These are phyloP conservation scores for Drosophila pseudotalamancana DNA, from an alignment of 2,888 invertebrate genomes.

Conservation along the genomic window DNA sequence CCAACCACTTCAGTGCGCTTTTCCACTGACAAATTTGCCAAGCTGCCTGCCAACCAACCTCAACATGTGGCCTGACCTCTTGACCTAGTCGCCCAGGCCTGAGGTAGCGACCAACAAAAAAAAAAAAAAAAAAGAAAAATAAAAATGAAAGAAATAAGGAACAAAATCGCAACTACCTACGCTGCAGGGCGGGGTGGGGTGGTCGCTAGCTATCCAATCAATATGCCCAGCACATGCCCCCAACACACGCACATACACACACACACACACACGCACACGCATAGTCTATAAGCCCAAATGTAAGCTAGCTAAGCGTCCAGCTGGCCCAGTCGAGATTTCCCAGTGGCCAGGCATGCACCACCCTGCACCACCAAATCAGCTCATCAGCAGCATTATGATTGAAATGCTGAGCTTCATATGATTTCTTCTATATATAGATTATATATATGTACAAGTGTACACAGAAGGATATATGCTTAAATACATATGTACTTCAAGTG, in stretches of 20 bases:
- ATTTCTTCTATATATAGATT: constrained; percentile 26
- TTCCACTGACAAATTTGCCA: constrained; percentile 53
- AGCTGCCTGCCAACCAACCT: constrained; percentile 2
- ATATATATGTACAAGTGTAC: background rate
- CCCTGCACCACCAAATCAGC: background rate
- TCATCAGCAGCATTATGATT: constrained; percentile 56
- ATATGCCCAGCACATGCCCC: constrained; percentile 39
- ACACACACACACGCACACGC: background rate
- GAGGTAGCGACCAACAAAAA: background rate
- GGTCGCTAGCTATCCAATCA: constrained; percentile 46
- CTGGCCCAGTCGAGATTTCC: background rate
- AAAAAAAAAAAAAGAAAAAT: background rate
- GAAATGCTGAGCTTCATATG: constrained; percentile 59
- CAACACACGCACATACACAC: background rate
- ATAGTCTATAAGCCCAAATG: background rate
- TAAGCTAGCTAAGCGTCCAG: background rate
- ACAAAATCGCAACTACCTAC: background rate
- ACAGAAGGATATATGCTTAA: background rate
- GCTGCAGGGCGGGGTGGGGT: background rate
- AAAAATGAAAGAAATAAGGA: too few species aligned
- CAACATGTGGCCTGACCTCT: constrained; percentile 64
- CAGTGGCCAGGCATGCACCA: constrained; percentile 1
- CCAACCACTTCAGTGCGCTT: constrained; percentile 31
- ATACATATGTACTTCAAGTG: background rate
- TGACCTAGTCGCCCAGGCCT: constrained; percentile 61